Conservation (phyloP, 2,797 vertebrate genomes). For the Bradypus variegatus region DNA sequence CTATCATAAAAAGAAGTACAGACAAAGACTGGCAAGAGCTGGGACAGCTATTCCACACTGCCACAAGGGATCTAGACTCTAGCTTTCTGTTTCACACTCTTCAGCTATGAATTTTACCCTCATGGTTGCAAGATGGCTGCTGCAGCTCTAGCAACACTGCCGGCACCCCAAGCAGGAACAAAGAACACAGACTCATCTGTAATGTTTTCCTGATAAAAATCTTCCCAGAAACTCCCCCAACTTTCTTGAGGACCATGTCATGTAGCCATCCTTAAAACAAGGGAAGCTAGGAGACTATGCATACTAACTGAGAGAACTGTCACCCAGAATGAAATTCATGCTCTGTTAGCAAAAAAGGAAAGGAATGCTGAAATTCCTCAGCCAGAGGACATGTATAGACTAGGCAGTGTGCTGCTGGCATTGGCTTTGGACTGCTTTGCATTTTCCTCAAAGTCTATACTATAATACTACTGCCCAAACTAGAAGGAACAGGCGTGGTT, state of each 20-base stretch:
- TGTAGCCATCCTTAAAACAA: neutral
- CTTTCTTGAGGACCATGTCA: neutral
- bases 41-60: neutral
- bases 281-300: neutral
- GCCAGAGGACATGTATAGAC: neutral
- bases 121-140: neutral
- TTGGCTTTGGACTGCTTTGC: neutral
- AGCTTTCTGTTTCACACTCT: neutral
- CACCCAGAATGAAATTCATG: neutral
- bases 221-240: neutral
- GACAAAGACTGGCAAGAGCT: neutral
- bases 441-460: neutral
- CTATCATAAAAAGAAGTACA: neutral
- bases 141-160: neutral
- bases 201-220: neutral
- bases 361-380: neutral
- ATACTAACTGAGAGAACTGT: too few species aligned
- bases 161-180: neutral
- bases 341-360: neutral
- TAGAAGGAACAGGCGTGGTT: neutral
- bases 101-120: neutral
- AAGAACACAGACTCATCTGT: neutral
- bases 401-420: neutral
- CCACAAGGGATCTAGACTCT: neutral
- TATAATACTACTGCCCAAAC: neutral